These are phyloP conservation scores for Formica selysi DNA, from an alignment of 1,140 invertebrate species.

Conservation along the genomic window DNA sequence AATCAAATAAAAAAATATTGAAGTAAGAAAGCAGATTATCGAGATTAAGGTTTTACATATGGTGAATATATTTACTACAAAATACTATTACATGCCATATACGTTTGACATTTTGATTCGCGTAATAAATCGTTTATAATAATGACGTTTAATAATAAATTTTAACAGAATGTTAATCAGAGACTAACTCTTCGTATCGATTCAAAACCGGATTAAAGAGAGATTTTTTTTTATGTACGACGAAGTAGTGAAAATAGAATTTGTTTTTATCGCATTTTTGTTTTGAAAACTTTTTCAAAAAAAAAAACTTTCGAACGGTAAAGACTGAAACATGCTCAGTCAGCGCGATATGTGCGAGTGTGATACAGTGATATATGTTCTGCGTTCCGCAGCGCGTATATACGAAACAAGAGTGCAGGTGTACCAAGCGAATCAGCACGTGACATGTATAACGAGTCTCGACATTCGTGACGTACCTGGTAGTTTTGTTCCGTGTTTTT, in stretches of 20 bases:
- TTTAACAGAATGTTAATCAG: not conserved
- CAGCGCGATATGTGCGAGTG: slow-evolving; percentile 11
- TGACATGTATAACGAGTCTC: slow-evolving; percentile 20
- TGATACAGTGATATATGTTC: not conserved
- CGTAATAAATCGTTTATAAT: not conserved
- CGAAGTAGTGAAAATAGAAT: not conserved
- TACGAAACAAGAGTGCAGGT: slow-evolving; percentile 36
- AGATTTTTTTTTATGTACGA: not conserved
- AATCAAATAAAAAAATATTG: too few relatives aligned
- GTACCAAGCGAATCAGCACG: slow-evolving; percentile 49
- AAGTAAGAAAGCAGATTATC: too few relatives aligned
- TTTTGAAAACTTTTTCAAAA: too few relatives aligned
- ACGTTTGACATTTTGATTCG: not conserved
- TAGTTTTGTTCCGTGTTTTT: not conserved
- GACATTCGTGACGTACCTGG: slow-evolving; percentile 26
- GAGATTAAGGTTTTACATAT: too few relatives aligned
- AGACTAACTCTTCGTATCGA: slow-evolving; percentile 1
- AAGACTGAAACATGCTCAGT: not conserved
- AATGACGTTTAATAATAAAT: not conserved
- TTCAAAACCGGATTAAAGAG: not conserved
- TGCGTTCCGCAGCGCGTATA: not conserved
- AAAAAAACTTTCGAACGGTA: too few relatives aligned
- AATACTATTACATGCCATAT: not conserved
- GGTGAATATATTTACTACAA: too few relatives aligned
- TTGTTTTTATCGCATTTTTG: not conserved